Base-by-base conservation (phyloP, 2,113 vertebrate species). In the Pogona vitticeps region DNA sequence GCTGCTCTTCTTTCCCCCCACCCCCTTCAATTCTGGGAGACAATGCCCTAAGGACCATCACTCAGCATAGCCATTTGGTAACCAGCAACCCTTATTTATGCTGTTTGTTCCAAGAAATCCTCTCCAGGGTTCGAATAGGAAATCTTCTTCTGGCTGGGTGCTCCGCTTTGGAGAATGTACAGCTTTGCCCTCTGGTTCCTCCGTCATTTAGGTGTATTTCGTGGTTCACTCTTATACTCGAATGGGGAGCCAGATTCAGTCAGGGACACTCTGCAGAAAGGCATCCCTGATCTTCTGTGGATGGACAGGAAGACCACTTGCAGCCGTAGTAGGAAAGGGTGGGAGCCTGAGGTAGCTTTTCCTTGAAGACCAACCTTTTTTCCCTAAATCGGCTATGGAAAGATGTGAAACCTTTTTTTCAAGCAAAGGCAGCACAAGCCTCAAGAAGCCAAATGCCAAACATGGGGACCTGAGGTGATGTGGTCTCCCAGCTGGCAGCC, bases 51-150 rank as follows among this genome's bases (percentile, higher is more conserved):
- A 36, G 52, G 76, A 18, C 8, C 46, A 15, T 56, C 31, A 12
- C n/a, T 59, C 0, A 0, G 20, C 36, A 6, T 4, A 40, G 0
- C 1, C 56, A 75, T 82, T 82, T 85, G 0, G 63, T 36, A 46
- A 83, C 46, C 36, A 61, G 52, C 56, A 36, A 65, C 42, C 33
- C 77, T 61, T 56, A 38, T 63, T 61, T 67, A 71, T 33, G 46
- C 21, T 59, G 36, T 70, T 83, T 63, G 65, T 79, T 71, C 58
- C 63, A 72, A 61, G 52, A 59, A 46, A 46, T 46, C n/a, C 65
- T 79, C 36, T 83, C n/a, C n/a, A 56, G 31, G 38, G 36, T 82
- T 71, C 78, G 80, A 78, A 79, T 5, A 40, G 71, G 67, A 72
- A 70, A 71, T 42, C 75, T 59, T 73, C 81, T 36, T 18, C 38